Base-by-base conservation (phyloP, 2,113 vertebrate species). In the Callopanchax toddi region DNA sequence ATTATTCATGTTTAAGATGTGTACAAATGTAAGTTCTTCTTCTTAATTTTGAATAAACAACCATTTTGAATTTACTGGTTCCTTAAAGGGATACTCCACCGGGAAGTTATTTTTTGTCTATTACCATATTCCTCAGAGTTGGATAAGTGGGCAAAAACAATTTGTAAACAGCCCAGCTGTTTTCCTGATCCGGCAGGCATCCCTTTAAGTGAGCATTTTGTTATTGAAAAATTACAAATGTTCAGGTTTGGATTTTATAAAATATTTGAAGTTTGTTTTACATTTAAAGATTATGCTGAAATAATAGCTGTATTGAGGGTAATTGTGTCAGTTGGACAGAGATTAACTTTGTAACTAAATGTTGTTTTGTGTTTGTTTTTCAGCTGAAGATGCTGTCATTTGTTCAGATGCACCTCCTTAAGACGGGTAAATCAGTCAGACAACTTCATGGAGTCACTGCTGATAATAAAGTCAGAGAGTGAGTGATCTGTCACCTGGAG, bases 391-490 rank as follows among this genome's bases (percentile, higher is more conserved):
- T 87, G 26, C 39, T 88, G 25, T 68, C 71, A 40, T 87, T 89
- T 72, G 75, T 94, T 25, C 93, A 91, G 88, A 91, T 79, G 50
- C 86, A 91, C 56, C 92, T 98, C 34, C 86, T 98, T 55, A 97
- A 95, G 91, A 92, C 90, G 37, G 90, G 93, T 74, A 94, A 93
- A 88, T 85, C 79, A 26, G 87, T 99, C 70, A 89, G 95, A 29
- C 94, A 96, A 21, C 87, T 92, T 11, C 88, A 94, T n/a, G 74
- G 88, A 25, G 44, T 58, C 4, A 50, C 76, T 32, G 68, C 72
- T 23, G 87, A 94, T 67, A 89, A 74, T 55, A 96, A 94, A 95
- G 86, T 98, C 82, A 92, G 91, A 92, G 97, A 97, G 97, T 99
- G 90, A 74, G 96, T 90, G 11, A 34, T 34, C 11, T 9, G 11